Conservation (phyloP, 2,888 invertebrate genomes). For the Muschampia plurimacula region DNA sequence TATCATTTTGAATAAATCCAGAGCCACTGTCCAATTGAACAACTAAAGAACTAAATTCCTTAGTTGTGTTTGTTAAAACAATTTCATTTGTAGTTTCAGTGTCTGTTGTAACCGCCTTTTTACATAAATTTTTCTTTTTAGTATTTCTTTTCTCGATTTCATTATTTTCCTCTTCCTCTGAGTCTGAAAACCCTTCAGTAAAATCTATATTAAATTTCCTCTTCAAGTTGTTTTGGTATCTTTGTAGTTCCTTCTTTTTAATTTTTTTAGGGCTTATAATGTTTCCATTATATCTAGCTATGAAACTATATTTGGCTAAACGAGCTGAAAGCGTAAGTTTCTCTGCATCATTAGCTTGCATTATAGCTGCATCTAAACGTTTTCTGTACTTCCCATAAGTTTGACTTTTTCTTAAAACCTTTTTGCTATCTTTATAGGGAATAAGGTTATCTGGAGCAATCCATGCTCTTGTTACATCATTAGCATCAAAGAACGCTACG, state of each 20-base stretch:
- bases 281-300: slow-evolving; percentile 70
- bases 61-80: slow-evolving; percentile 22
- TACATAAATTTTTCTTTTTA: slow-evolving; percentile 38
- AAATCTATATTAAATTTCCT: slow-evolving; percentile 64
- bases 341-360: slow-evolving; percentile 73
- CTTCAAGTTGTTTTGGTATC: slow-evolving; percentile 61
- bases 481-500: slow-evolving; percentile 81
- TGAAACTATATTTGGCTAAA: slow-evolving; percentile 75
- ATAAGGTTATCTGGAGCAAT: slow-evolving; percentile 65
- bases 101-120: slow-evolving; percentile 50
- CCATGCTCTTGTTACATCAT: slow-evolving; percentile 78
- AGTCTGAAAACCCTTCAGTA: slow-evolving; percentile 57
- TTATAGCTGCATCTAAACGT: slow-evolving; percentile 66
- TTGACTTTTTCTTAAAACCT: slow-evolving; percentile 45
- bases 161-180: slow-evolving; percentile 53
- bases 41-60: slow-evolving; percentile 55
- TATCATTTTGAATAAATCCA: slow-evolving; percentile 40
- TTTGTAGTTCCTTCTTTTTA: slow-evolving; percentile 56
- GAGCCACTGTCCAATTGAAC: slow-evolving; percentile 61
- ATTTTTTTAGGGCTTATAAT: slow-evolving; percentile 68
- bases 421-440: slow-evolving; percentile 63
- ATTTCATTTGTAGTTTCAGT: background rate
- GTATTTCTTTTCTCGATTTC: slow-evolving; percentile 6
- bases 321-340: slow-evolving; percentile 62
- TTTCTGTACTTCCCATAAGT: slow-evolving; percentile 55